A percentile compares a stretch with the other conserved stretches of the same genome.
Conservation (phyloP, 1,140 invertebrate genomes). For the Leptonema lineaticorne region DNA sequence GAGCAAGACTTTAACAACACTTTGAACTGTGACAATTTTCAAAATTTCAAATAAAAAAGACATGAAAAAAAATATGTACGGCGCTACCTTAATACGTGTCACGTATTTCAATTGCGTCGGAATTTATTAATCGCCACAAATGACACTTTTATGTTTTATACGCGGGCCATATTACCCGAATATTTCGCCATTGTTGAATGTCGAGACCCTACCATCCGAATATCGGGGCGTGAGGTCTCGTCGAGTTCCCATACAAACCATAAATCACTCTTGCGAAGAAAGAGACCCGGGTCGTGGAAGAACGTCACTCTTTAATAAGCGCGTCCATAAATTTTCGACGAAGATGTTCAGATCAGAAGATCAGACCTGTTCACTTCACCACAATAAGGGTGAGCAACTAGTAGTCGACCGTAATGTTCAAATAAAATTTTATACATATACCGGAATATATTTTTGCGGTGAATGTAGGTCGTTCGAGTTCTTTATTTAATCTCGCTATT, state of each 20-base stretch:
- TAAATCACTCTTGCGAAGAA: conserved; percentile 7
- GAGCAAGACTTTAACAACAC: too few species aligned
- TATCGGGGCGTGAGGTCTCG: background rate
- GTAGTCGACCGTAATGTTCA: background rate
- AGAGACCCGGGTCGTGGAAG: background rate
- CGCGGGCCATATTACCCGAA: too few species aligned
- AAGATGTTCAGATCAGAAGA: background rate
- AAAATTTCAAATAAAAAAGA: too few species aligned
- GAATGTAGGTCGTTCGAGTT: too few species aligned
- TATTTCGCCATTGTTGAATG: background rate
- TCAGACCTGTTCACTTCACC: background rate
- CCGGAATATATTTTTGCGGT: too few species aligned
- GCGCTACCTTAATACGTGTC: too few species aligned
- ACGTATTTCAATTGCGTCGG: too few species aligned
- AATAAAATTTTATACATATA: background rate
- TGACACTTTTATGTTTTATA: too few species aligned
- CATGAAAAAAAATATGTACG: too few species aligned
- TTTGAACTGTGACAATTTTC: too few species aligned
- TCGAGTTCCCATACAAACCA: background rate
- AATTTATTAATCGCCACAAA: too few species aligned
- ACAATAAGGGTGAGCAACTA: background rate
- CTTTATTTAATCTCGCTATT: too few species aligned
- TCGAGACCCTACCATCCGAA: background rate
- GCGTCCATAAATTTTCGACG: background rate
- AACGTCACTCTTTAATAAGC: conserved; percentile 17